Conservation (phyloP, 2,113 vertebrate species). For the Tautogolabrus adspersus region DNA sequence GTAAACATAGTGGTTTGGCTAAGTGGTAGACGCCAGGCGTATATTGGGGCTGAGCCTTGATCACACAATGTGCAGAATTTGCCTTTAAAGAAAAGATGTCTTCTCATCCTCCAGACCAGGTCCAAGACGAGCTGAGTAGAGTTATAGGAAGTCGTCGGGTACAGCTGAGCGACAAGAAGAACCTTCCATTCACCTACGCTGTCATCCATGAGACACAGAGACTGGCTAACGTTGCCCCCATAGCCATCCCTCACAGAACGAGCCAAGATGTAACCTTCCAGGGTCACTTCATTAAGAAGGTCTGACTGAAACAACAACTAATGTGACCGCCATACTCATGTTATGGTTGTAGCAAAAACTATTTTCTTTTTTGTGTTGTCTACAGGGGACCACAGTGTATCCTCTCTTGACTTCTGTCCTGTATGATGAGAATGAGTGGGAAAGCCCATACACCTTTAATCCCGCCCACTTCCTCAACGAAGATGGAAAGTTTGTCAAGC, state of each 20-base stretch:
- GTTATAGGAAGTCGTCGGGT: slow-evolving; percentile 49
- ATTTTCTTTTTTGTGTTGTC: background rate
- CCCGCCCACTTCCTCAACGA: slow-evolving; percentile 66
- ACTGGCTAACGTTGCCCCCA: slow-evolving; percentile 37
- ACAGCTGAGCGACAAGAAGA: slow-evolving; percentile 37
- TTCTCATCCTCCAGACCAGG: slow-evolving; percentile 37
- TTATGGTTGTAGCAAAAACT: too few species aligned
- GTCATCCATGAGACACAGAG: slow-evolving; percentile 66
- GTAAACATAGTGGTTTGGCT: too few species aligned
- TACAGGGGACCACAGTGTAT: slow-evolving; percentile 54
- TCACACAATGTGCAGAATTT: background rate
- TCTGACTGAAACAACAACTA: background rate
- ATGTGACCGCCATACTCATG: background rate
- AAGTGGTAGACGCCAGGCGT: too few species aligned
- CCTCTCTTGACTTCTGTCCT: slow-evolving; percentile 53
- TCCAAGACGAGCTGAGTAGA: slow-evolving; percentile 53
- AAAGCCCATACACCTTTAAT: slow-evolving; percentile 42
- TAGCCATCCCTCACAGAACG: slow-evolving; percentile 31
- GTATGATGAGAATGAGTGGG: slow-evolving; percentile 55
- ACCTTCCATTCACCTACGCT: slow-evolving; percentile 50
- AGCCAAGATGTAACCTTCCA: slow-evolving; percentile 49
- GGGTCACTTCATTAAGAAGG: slow-evolving; percentile 64
- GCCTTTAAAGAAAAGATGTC: background rate
- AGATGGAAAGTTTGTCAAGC: slow-evolving; percentile 50
- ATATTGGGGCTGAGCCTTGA: too few species aligned